Evolutionary conservation across 2,888 invertebrate genomes (phyloP), one percentile per base, ranked within the genome.

Genomic region (Ischnus inquisitorius): DNA sequence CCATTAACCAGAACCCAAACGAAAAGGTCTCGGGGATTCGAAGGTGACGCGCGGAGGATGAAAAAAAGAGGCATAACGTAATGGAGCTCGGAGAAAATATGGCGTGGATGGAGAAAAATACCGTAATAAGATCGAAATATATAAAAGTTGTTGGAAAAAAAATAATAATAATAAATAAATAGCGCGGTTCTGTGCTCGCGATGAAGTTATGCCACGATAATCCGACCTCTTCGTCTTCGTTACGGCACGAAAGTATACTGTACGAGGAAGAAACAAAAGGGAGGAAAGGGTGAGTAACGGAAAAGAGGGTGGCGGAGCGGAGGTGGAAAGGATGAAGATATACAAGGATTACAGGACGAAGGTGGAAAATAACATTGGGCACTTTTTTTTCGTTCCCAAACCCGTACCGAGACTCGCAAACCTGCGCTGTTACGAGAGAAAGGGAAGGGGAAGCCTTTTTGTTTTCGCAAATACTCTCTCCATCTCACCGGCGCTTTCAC

Each of bases 121-220:
- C 62, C 34, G 48, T 46, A 5, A 64, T 67, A 79, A 72, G 67
- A 80, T 85, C 83, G 79, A 83, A 85, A 79, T 71, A 79, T 71
- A 75, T 46, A 76, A 82, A 75, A 82, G 60, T 76, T 76, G 75
- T 51, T 28, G 41, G 60, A 60, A 14, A 34, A 19, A 51, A 46
- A 43, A 72, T 16, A 16, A 65, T n/a, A 46, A 46, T 16, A 19
- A 57, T 46, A 79, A 75, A 74, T 64, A 64, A 67, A 14, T 72
- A 74, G 46, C 48, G 62, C 19, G 34, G 62, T 60, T 28, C 41
- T 41, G 62, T 41, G 39, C 41, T 12, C 54, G 64, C 79, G 71
- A 72, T 60, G 67, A 85, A 85, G 84, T 83, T 85, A 76, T 85
- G 84, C 79, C 76, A 65, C 62, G 84, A 82, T 83, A 83, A 83